A percentile compares a stretch with the other conserved stretches of the same genome.
phyloP scores from a whole-genome alignment of 2,113 vertebrate species.

The Camelus dromedarius region DNA sequence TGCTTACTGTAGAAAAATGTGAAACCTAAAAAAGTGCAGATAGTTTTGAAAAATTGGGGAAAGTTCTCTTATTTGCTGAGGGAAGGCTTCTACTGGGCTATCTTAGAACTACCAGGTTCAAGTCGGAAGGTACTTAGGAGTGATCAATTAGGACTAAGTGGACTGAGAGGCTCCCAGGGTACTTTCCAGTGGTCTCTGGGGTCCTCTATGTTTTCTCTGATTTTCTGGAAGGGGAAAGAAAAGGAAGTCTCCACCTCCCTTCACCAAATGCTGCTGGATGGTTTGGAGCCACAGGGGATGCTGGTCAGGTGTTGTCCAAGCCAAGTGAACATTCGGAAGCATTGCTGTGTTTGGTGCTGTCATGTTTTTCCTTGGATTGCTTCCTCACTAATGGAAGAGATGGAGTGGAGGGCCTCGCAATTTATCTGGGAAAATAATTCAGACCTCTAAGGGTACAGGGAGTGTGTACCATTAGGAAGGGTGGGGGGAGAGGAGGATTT shows the following conservation, averaged over 20 bases:
- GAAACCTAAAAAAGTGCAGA: background rate
- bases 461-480: background rate
- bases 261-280: background rate
- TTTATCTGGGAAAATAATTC: conserved; percentile 60
- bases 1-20: background rate
- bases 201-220: background rate
- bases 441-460: conserved; percentile 7
- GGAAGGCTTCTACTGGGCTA: background rate
- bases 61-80: background rate
- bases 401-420: background rate
- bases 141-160: background rate
- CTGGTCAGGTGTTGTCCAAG: background rate
- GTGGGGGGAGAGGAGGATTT: background rate
- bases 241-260: background rate
- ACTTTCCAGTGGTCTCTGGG: background rate
- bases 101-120: background rate
- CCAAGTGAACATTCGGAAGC: background rate
- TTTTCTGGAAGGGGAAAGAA: background rate
- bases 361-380: background rate
- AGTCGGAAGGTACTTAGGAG: background rate
- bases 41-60: background rate
- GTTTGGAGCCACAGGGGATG: background rate
- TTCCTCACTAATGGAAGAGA: background rate
- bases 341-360: background rate
- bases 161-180: background rate